phyloP scores from a whole-genome alignment of 23 tunicate species.

The Halocynthia roretzi region DNA sequence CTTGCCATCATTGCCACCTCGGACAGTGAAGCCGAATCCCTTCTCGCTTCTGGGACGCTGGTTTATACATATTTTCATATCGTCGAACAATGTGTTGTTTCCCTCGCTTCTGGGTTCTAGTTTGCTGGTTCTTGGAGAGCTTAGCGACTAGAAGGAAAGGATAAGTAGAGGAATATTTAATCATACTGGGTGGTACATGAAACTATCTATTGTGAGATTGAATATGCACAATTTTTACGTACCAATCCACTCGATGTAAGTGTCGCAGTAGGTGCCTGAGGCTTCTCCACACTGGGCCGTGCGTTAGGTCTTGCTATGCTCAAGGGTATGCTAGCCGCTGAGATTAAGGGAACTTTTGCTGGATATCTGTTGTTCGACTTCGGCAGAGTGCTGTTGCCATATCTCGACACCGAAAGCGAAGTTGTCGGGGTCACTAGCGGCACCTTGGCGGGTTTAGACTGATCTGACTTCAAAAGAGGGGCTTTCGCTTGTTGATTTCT shows the following conservation, averaged over 20 bases:
- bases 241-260: slow-evolving; percentile 12
- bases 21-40: slow-evolving; percentile 90
- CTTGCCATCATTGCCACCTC: slow-evolving; percentile 88
- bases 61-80: slow-evolving; percentile 90
- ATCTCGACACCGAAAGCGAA: neutral
- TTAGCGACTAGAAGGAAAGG: neutral
- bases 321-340: neutral
- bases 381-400: neutral
- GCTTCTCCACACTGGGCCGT: neutral
- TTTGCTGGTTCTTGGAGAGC: slow-evolving; percentile 9
- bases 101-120: too few relatives aligned
- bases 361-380: neutral
- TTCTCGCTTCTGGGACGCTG: slow-evolving; percentile 87
- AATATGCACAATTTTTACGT: neutral
- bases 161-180: neutral
- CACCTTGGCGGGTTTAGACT: neutral
- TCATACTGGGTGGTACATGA: neutral
- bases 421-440: neutral
- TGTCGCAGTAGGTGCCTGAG: neutral
- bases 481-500: neutral
- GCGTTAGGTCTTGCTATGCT: too few relatives aligned
- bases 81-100: slow-evolving; percentile 22
- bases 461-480: neutral
- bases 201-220: neutral
- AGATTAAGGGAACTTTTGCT: slow-evolving; percentile 2